Percentiles rank a stretch among this genome's conserved stretches.
phyloP scores from a whole-genome alignment of 2,888 invertebrate species.

The Agrochola macilenta region DNA sequence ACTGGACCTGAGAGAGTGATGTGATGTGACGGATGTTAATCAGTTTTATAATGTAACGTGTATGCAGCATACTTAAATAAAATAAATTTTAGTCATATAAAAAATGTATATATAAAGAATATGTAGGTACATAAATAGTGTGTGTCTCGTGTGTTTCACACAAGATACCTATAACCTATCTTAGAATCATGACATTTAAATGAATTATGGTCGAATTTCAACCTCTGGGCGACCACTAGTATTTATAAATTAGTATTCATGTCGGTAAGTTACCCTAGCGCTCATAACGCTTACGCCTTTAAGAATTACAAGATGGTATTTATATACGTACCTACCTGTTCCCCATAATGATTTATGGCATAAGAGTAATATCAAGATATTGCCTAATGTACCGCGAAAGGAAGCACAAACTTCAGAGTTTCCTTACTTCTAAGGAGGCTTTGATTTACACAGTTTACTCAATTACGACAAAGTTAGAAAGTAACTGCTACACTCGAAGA shows the following conservation, averaged over 20 bases:
- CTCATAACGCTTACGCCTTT: neutral
- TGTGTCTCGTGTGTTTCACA: too few relatives aligned
- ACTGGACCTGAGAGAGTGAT: too few relatives aligned
- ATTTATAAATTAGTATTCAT: neutral
- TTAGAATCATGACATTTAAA: too few relatives aligned
- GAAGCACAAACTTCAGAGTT: conserved; percentile 52
- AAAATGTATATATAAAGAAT: too few relatives aligned
- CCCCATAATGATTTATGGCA: conserved; percentile 43
- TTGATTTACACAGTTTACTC: conserved; percentile 61
- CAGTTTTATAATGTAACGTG: too few relatives aligned
- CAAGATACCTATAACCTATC: too few relatives aligned
- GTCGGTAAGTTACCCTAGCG: neutral
- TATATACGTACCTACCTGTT: conserved; percentile 8
- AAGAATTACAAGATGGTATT: neutral
- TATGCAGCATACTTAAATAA: too few relatives aligned
- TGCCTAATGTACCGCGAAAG: conserved; percentile 61
- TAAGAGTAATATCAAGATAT: conserved; percentile 37
- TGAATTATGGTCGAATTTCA: too few relatives aligned
- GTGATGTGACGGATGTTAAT: too few relatives aligned
- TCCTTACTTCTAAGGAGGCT: conserved; percentile 37
- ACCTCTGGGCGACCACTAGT: neutral
- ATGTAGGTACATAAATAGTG: too few relatives aligned
- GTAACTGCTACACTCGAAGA: conserved; percentile 21
- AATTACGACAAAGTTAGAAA: conserved; percentile 58
- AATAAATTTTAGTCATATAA: too few relatives aligned